phyloP scores from a whole-genome alignment of 2,888 invertebrate species.

The Thalpophila matura region DNA sequence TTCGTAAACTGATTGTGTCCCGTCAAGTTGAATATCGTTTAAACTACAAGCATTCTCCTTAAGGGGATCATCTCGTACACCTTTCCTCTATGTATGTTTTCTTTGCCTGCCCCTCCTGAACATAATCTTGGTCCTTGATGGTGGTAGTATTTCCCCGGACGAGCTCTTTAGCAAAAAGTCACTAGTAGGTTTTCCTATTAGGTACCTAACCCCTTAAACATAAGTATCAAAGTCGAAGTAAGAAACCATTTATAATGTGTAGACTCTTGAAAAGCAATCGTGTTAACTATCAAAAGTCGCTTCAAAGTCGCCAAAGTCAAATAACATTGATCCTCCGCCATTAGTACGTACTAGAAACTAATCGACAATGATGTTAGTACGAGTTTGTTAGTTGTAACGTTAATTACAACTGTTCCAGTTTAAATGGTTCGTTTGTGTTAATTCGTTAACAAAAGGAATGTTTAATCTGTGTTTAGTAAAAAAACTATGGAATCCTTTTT shows the following conservation, averaged over 20 bases:
- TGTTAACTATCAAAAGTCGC: constrained; percentile 30
- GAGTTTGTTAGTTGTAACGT: constrained; percentile 31
- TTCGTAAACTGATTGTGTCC: too few species aligned
- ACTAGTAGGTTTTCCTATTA: not conserved
- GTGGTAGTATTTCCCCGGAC: not conserved
- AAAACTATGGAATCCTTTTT: too few species aligned
- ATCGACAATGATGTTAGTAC: constrained; percentile 34
- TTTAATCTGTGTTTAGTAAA: not conserved
- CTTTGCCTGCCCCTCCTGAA: too few species aligned
- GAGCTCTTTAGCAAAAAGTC: not conserved
- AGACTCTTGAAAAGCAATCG: constrained; percentile 8
- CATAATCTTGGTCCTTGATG: too few species aligned
- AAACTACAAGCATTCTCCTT: too few species aligned
- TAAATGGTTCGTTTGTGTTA: constrained; percentile 21
- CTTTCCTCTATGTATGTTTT: too few species aligned
- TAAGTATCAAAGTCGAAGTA: not conserved
- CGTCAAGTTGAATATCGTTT: too few species aligned
- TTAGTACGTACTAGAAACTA: constrained; percentile 47
- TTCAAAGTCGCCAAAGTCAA: constrained; percentile 25
- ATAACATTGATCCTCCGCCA: constrained; percentile 43
- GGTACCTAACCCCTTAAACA: not conserved
- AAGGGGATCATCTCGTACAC: too few species aligned
- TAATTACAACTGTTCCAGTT: constrained; percentile 16
- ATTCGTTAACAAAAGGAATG: not conserved
- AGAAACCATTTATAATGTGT: not conserved